Conservation (phyloP, 2,797 vertebrate genomes). For the Phoebastria nigripes region DNA sequence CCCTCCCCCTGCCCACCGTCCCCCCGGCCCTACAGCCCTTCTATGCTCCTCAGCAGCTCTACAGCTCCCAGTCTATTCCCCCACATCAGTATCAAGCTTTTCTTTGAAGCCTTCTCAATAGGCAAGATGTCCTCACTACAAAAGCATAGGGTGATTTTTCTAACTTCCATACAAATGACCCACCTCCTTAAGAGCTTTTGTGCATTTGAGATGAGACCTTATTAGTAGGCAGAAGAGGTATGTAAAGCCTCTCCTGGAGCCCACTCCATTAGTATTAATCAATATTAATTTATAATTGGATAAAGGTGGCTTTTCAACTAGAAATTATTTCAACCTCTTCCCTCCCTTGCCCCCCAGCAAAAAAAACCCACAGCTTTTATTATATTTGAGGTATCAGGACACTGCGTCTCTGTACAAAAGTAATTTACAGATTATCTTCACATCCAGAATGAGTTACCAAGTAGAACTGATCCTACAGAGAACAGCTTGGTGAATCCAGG, state of each 20-base stretch:
- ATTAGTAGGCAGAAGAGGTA: neutral
- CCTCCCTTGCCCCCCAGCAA: fast-evolving
- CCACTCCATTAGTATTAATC: neutral
- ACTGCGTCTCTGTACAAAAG: neutral
- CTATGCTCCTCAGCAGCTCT: neutral
- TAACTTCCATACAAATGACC: neutral
- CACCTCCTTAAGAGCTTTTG: neutral
- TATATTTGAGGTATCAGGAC: neutral
- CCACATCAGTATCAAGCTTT: neutral
- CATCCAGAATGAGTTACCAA: neutral
- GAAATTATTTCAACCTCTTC: neutral
- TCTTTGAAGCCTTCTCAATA: neutral
- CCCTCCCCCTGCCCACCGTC: fast-evolving
- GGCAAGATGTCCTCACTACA: neutral
- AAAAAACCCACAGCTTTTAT: neutral
- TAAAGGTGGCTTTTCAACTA: neutral
- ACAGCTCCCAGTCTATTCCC: neutral
- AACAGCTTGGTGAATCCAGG: neutral
- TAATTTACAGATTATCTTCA: neutral
- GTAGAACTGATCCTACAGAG: neutral
- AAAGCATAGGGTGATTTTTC: neutral
- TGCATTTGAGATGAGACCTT: neutral
- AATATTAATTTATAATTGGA: slow-evolving; percentile 11
- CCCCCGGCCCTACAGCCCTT: neutral
- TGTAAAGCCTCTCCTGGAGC: neutral